Evolutionary conservation across 1,140 invertebrate species (phyloP).

Genomic region (Calycopis cecrops): DNA sequence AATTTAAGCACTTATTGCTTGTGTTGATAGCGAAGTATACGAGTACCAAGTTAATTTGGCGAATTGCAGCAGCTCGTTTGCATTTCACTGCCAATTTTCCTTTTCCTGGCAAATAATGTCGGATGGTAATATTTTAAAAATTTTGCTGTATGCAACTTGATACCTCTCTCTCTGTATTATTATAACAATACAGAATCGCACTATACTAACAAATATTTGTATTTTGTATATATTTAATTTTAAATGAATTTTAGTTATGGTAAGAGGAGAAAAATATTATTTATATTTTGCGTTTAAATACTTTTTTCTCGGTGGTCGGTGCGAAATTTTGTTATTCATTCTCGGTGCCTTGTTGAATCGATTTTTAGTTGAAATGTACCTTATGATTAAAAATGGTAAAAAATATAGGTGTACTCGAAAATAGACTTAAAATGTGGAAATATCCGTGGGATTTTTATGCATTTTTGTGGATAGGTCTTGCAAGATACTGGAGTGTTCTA

Average conservation of each 20-base stretch:
- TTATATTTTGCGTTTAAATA: slow-evolving; percentile 1
- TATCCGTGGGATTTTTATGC: too few species aligned
- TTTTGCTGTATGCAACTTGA: too few species aligned
- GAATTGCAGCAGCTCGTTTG: too few species aligned
- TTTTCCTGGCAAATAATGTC: too few species aligned
- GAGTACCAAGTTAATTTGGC: too few species aligned
- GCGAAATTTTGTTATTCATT: not conserved
- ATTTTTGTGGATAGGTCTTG: too few species aligned
- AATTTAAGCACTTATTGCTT: too few species aligned
- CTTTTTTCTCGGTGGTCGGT: not conserved
- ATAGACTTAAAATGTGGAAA: not conserved
- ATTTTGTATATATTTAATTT: slow-evolving; percentile 10
- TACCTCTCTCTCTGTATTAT: not conserved
- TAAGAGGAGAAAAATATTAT: slow-evolving; percentile 1
- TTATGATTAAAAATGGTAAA: slow-evolving; percentile 2
- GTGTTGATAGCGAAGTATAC: too few species aligned
- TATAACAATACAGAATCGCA: slow-evolving; percentile 1
- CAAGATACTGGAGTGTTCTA: too few species aligned
- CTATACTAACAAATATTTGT: slow-evolving; percentile 1
- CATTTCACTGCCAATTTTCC: too few species aligned
- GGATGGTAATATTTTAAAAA: too few species aligned
- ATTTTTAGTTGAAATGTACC: slow-evolving; percentile 6
- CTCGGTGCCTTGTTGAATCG: slow-evolving; percentile 10
- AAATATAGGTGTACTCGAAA: not conserved
- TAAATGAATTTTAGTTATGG: not conserved